Base-by-base conservation (phyloP, 2,113 vertebrate genomes). In the Notiomystis cincta region DNA sequence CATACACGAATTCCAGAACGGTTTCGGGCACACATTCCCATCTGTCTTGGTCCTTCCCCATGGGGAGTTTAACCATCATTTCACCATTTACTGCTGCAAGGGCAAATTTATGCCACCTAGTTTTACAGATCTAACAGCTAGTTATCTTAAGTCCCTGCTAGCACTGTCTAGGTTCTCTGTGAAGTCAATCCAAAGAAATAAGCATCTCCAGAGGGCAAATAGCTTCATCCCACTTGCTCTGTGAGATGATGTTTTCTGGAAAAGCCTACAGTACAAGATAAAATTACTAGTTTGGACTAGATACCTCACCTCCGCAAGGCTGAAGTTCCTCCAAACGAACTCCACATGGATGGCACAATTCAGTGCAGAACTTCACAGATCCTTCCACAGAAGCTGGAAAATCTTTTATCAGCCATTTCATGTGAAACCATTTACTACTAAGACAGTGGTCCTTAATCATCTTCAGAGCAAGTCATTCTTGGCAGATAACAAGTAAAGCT, bases 181-280 rank as follows among this genome's bases (percentile, higher is more conserved):
- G 96, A 97, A 97, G 95, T 95, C 69, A 94, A 81, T 95, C 96
- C 95, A 97, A 96, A 81, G 89, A 90, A 95, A 89, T 47, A 90
- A 66, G 38, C 14, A 5, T 51, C 72, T 93, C 96, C 94, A 92
- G 91, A 95, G 94, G 96, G 96, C 93, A 97, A 95, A 95, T 96
- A 95, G 94, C 91, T 97, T 96, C 86, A 89, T 87, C 89, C 93
- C 91, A 92, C 76, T 87, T 92, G 50, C 78, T 95, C 45, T 62
- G 72, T 0, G 27, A 95, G 77, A 83, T 51, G 57, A 56, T 82
- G 64, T 72, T 67, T 93, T 93, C 80, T 91, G 64, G 64, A 95
- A 70, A 4, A 84, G 93, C 51, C 89, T 60, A 81, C 13, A 60
- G 64, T 38, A 23, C 31, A 72, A 58, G 56, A 66, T 47, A 21